A percentile compares a stretch with the other conserved stretches of the same genome.
Evolutionary conservation across 2,888 invertebrate genomes (phyloP).

Genomic region (Papilio demoleus): DNA sequence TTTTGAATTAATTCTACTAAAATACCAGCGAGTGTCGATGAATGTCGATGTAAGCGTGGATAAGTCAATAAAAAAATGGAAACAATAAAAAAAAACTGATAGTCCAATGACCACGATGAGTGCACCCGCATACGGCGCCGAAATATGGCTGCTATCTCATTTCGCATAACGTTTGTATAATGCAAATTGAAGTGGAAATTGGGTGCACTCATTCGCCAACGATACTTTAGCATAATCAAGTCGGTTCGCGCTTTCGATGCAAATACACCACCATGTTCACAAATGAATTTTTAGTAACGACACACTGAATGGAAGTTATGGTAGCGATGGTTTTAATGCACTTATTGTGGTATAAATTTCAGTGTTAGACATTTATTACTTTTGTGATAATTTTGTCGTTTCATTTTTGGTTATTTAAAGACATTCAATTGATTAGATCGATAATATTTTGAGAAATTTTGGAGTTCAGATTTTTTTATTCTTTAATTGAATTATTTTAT

Average conservation of each 20-base stretch:
- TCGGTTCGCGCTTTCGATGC: slow-evolving; percentile 67
- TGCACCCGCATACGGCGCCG: slow-evolving; percentile 36
- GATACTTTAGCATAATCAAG: slow-evolving; percentile 76
- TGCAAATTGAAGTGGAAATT: slow-evolving; percentile 67
- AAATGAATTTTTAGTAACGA: slow-evolving; percentile 60
- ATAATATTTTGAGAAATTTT: background rate
- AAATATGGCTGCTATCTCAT: slow-evolving; percentile 54
- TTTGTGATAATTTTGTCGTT: background rate
- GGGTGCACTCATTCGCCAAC: slow-evolving; percentile 57
- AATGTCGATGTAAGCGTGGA: too few species aligned
- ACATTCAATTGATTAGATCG: background rate
- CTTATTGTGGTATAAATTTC: slow-evolving; percentile 22
- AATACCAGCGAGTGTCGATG: too few species aligned
- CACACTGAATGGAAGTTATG: slow-evolving; percentile 41
- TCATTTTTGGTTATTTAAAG: background rate
- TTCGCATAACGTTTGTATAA: slow-evolving; percentile 56
- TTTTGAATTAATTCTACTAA: too few species aligned
- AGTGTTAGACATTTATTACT: background rate
- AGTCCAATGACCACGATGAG: slow-evolving; percentile 26
- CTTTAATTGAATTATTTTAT: too few species aligned
- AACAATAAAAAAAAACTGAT: slow-evolving; percentile 16
- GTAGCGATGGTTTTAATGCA: slow-evolving; percentile 20
- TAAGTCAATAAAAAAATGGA: too few species aligned
- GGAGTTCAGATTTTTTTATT: too few species aligned
- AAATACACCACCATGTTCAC: slow-evolving; percentile 60